Evolutionary conservation across 2,797 vertebrate genomes (phyloP), one percentile per base, ranked within the genome.

Genomic region (Pristis pectinata): DNA sequence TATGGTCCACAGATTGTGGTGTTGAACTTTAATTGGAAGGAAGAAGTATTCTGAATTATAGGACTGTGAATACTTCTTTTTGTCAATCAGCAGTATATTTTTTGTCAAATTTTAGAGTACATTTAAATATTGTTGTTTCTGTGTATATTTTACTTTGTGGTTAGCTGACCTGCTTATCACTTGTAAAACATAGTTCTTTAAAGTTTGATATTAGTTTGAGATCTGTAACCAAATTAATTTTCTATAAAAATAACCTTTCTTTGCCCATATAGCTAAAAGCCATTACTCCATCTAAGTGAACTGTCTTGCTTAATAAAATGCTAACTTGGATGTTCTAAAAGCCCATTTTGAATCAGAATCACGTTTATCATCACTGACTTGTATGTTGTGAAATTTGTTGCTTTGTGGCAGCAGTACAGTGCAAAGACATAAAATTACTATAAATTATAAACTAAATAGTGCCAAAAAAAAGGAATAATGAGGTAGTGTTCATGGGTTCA

Each of bases 51-150:
- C 49, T 94, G 67, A 74, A 74, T 15, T 53, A 19, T 53, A 19
- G 44, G 15, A 53, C 27, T 30, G 27, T 93, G 64, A 34, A 17
- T 19, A 44, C 64, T 93, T 44, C 49, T 49, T 59, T 30, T 87
- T 93, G 41, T 49, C 92, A n/a, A 74, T 53, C 41, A 74, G 34
- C 27, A 49, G 61, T 19, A 34, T 76, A n/a, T 34, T 53, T 83
- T 41, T 41, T 97, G 97, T 97, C 97, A 97, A 97, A 97, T 98
- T 97, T 97, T 98, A 97, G 97, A 96, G 97, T 96, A 97, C 96
- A 97, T 97, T 97, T 96, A 96, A 97, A 97, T 97, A 97, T 96
- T 97, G 97, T 97, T 95, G 96, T 96, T 61, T 94, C 53, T 77
- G 95, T 96, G 96, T 96, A 95, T 70, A 95, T 96, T 96, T 98